Base-by-base conservation (phyloP, 2,797 vertebrate species). In the Phrynocephalus vlangalii region DNA sequence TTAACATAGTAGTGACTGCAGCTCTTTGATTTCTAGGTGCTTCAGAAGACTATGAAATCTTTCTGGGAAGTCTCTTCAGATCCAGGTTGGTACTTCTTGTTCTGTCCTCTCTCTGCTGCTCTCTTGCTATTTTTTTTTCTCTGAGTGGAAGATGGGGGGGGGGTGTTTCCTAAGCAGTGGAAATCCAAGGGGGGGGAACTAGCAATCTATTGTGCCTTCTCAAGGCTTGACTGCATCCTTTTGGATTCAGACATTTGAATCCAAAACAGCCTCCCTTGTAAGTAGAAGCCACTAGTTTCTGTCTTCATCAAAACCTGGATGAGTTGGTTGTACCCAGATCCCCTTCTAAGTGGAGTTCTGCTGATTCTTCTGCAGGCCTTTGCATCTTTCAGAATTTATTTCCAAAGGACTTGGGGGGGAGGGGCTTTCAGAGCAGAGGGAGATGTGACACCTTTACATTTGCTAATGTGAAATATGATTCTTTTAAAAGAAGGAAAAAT, bases 11-110 rank as follows among this genome's bases (percentile, higher is more conserved):
- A 97, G 95, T 97, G 94, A 97, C 96, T 95, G 89, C 93, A 94
- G 91, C 93, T 97, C 93, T 97, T 94, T 97, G 91, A 96, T 96
- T 97, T 94, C 48, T 97, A 98, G 97, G 96, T 97, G 95, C 94
- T 94, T 96, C 93, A 94, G 96, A 97, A 97, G 96, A 97, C 56
- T 94, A 98, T 97, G 97, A 97, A 96, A 95, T 96, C 96, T 94
- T 94, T 96, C 94, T 96, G 96, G 96, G 96, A 96, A 95, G 95
- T 96, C 92, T 96, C 97, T 91, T 95, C 97, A 96, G 89, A 94
- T 95, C 96, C 97, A 98, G 97, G 97, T 98, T 94, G 97, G 97
- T 97, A 91, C 90, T 91, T 85, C 84, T 87, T 68, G 33, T 60
- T 85, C 78, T 5, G 20, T 22, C 11, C 28, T 33, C 3, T 86